A percentile compares a stretch with the other conserved stretches of the same genome.
These are phyloP conservation scores for Leptobrachium leishanense DNA, from an alignment of 2,113 vertebrate species.

Conservation along the genomic window DNA sequence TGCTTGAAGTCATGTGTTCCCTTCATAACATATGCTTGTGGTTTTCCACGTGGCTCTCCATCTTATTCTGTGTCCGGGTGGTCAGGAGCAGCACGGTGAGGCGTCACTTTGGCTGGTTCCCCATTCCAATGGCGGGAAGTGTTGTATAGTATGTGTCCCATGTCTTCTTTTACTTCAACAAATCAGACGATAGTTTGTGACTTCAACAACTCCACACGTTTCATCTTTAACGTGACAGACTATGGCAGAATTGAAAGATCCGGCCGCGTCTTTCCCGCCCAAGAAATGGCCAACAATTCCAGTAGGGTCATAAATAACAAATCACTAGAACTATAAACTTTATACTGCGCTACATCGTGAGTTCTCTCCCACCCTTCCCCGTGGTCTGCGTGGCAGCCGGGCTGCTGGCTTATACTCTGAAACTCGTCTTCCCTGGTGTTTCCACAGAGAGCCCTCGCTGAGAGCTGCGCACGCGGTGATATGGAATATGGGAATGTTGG, in stretches of 20 bases:
- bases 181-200: too few species aligned
- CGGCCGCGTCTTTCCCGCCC: too few species aligned
- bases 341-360: background rate
- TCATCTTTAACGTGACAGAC: too few species aligned
- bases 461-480: background rate
- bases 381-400: background rate
- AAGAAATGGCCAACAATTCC: too few species aligned
- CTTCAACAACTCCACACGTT: too few species aligned
- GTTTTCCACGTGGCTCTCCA: background rate
- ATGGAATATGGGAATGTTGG: background rate
- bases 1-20: background rate
- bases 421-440: background rate
- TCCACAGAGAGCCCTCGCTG: background rate
- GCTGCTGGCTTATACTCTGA: background rate
- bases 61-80: background rate
- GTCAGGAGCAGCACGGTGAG: background rate
- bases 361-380: background rate
- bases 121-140: background rate
- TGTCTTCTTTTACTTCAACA: background rate
- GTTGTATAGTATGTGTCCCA: background rate
- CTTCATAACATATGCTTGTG: background rate
- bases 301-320: too few species aligned
- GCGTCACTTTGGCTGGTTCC: background rate
- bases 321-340: background rate
- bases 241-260: too few species aligned